These are phyloP conservation scores for Atractosteus spatula DNA, from an alignment of 2,113 vertebrate genomes.

Conservation along the genomic window DNA sequence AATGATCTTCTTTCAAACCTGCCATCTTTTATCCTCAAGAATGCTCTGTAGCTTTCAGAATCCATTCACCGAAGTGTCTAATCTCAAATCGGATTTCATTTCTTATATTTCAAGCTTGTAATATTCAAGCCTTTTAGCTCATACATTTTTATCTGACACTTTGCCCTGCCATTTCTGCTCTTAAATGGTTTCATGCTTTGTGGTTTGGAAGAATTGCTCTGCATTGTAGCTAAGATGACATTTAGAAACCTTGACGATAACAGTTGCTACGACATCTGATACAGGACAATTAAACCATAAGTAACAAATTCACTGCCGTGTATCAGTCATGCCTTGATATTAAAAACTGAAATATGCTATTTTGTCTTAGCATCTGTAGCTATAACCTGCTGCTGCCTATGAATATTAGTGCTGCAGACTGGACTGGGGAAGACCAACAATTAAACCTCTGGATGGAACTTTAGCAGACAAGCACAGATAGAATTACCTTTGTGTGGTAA, in stretches of 20 bases:
- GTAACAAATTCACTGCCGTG: neutral
- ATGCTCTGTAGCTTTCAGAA: too few species aligned
- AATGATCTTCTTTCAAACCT: too few species aligned
- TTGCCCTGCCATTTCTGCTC: neutral
- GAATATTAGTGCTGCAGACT: neutral
- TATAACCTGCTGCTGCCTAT: neutral
- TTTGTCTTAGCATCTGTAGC: neutral
- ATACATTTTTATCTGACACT: neutral
- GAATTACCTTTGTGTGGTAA: conserved; percentile 50
- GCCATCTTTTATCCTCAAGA: too few species aligned
- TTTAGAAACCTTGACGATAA: neutral
- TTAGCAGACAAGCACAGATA: conserved; percentile 41
- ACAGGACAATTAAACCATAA: neutral
- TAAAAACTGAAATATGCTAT: neutral
- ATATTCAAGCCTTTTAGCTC: too few species aligned
- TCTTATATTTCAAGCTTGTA: too few species aligned
- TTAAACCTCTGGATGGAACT: conserved; percentile 57
- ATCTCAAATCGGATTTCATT: too few species aligned
- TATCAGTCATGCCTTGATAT: conserved; percentile 5
- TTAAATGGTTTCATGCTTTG: neutral
- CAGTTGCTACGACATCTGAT: neutral
- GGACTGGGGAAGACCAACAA: conserved; percentile 34
- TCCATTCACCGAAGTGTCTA: too few species aligned
- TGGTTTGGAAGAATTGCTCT: conserved; percentile 21
- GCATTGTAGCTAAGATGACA: neutral